Percentiles rank a stretch among this genome's conserved stretches.
Conservation (phyloP, 2,888 invertebrate species). For the Drosophila meridionalis region DNA sequence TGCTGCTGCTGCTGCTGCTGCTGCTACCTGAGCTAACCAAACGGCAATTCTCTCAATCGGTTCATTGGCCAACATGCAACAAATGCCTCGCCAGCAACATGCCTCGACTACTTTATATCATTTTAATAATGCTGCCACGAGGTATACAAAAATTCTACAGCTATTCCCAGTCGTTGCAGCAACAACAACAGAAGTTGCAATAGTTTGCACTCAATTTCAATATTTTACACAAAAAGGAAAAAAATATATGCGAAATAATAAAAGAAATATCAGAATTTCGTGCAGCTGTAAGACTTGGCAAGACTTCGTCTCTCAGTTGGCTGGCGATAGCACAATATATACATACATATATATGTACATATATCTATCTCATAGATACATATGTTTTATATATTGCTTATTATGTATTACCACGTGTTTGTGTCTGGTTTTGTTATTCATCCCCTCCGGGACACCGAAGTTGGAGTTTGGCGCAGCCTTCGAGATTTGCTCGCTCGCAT, state of each 20-base stretch:
- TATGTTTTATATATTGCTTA: constrained; percentile 74
- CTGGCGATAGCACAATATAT: constrained; percentile 32
- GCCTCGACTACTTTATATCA: constrained; percentile 73
- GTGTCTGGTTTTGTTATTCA: constrained; percentile 39
- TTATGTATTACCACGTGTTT: constrained; percentile 72
- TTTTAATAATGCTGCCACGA: constrained; percentile 73
- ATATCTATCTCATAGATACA: constrained; percentile 63
- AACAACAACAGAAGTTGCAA: constrained; percentile 52
- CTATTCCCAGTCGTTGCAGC: constrained; percentile 24
- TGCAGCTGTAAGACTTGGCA: constrained; percentile 62
- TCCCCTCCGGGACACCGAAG: constrained; percentile 52
- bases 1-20: constrained; percentile 16
- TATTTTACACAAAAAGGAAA: constrained; percentile 65
- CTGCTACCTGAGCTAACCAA: constrained; percentile 33
- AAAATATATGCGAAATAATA: constrained; percentile 25
- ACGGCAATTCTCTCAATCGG: constrained; percentile 39
- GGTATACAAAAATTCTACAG: constrained; percentile 44
- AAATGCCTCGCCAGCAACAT: constrained; percentile 51
- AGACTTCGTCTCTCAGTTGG: constrained; percentile 36
- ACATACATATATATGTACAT: constrained; percentile 66
- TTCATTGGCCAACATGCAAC: constrained; percentile 73
- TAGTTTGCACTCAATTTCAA: constrained; percentile 80
- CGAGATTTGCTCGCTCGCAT: constrained; percentile 39
- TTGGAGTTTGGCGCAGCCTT: constrained; percentile 33
- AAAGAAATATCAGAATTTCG: constrained; percentile 35